phyloP scores from a whole-genome alignment of 2,797 vertebrate genomes.

The Sparidentex hasta region DNA sequence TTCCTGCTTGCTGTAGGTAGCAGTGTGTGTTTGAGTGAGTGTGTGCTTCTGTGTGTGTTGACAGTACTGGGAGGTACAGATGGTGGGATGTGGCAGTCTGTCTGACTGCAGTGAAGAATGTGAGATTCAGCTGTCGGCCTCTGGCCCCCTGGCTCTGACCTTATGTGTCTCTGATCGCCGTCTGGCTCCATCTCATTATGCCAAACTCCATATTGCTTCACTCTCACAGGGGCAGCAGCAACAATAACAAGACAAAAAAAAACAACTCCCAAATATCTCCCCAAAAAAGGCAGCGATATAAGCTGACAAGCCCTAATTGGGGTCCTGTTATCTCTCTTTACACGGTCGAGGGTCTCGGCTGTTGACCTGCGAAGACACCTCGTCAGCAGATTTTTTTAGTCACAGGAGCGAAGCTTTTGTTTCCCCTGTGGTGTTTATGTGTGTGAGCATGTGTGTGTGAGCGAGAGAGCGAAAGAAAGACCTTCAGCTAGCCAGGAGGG shows the following conservation, averaged over 20 bases:
- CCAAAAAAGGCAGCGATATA: conserved; percentile 4
- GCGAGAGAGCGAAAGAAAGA: conserved; percentile 61
- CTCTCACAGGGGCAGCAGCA: conserved; percentile 11
- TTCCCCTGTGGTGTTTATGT: conserved; percentile 50
- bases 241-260: conserved; percentile 28
- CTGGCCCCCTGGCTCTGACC: conserved; percentile 71
- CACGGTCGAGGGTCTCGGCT: conserved; percentile 35
- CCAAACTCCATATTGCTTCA: conserved; percentile 56
- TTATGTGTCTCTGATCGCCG: conserved; percentile 74
- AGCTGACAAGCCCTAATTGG: conserved; percentile 36
- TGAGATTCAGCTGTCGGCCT: conserved; percentile 78
- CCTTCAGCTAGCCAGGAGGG: conserved; percentile 67
- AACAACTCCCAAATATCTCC: conserved; percentile 4
- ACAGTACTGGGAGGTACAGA: conserved; percentile 69
- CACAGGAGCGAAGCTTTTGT: conserved; percentile 59
- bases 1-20: conserved; percentile 40
- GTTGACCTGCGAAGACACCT: conserved; percentile 65
- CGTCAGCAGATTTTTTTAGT: conserved; percentile 74
- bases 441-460: conserved; percentile 31
- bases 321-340: conserved; percentile 45
- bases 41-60: conserved; percentile 33
- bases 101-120: conserved; percentile 77
- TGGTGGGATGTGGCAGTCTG: conserved; percentile 77
- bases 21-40: conserved; percentile 20
- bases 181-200: conserved; percentile 71